Evolutionary conservation across 2,888 invertebrate genomes (phyloP), one percentile per base, ranked within the genome.

Genomic region (Timema cristinae): DNA sequence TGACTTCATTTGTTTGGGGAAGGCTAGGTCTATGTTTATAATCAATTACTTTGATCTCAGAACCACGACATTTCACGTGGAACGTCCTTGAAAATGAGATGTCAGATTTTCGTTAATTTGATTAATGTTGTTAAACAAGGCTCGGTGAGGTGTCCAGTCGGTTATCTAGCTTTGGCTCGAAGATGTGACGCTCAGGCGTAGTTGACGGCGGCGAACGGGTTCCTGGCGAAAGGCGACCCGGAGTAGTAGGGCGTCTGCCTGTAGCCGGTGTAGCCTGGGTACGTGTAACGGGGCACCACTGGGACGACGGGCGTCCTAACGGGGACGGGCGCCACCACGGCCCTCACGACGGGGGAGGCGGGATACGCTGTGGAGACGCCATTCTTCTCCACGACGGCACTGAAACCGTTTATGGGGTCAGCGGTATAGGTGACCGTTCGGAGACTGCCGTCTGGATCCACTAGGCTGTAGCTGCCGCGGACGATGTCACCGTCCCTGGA

Each of bases 231-330:
- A 32, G 32, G 32, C 32, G 32, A 63, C 11, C 63, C 63, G 47
- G 63, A 6, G 63, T 63, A 32, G 32, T 32, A 32, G 32, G 32
- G 32, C 32, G 32, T 32, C 32, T 32, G 32, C 32, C 32, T 32
- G 32, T 32, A 63, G 47, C 63, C 63, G 7, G 63, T 32, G 63
- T 63, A 63, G 47, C 63, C 63, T 10, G 63, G 47, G 32, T 63
- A 63, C 6, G 47, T 48, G 47, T 11, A 74, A 63, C 8, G 75
- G 75, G 48, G 76, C 76, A 5, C 74, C 68, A 7, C 15, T 6
- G 67, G 67, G 13, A 71, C 73, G 50, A 69, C 70, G 75, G 77
- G 66, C 16, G 74, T 75, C 61, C 71, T 72, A n/a, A 74, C 68
- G 50, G 72, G 73, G 69, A 67, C 75, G 72, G 71, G 72, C 15